Evolutionary conservation across 2,888 invertebrate species (phyloP).

Genomic region (Lithophane ornitopus): DNA sequence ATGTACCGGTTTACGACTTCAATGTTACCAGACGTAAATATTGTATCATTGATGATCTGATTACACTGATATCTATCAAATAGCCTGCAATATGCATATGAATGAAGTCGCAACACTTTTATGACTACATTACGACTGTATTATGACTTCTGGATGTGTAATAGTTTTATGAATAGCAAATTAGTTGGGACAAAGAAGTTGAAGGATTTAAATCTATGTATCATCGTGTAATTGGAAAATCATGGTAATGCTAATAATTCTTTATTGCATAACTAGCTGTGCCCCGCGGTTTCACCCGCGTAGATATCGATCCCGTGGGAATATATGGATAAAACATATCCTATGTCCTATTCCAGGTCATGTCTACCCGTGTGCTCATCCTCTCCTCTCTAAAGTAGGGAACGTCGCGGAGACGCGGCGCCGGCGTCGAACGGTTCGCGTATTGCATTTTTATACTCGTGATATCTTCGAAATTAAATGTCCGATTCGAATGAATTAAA

Average conservation of each 20-base stretch:
- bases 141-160: slow-evolving; percentile 37
- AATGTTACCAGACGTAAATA: slow-evolving; percentile 53
- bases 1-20: slow-evolving; percentile 38
- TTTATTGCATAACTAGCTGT: no score
- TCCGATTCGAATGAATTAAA: no score
- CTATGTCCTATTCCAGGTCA: no score
- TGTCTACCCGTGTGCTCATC: no score
- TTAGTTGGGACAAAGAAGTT: slow-evolving; percentile 52
- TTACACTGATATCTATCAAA: slow-evolving; percentile 61
- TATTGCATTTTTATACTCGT: no score
- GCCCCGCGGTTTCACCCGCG: no score
- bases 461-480: no score
- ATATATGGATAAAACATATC: no score
- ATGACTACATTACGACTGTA: slow-evolving; percentile 36
- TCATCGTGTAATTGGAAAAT: slow-evolving; percentile 21
- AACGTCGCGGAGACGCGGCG: no score
- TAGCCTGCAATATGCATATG: slow-evolving; percentile 42
- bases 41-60: slow-evolving; percentile 59
- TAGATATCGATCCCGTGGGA: no score
- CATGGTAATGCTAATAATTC: slow-evolving; percentile 22
- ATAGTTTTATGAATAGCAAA: slow-evolving; percentile 50
- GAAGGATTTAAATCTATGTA: slow-evolving; percentile 18
- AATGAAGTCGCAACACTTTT: slow-evolving; percentile 37
- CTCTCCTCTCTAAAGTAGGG: no score
- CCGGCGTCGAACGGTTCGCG: no score